Evolutionary conservation across 2,113 vertebrate species (phyloP).

Genomic region (Tretioscincus oriximinensis): DNA sequence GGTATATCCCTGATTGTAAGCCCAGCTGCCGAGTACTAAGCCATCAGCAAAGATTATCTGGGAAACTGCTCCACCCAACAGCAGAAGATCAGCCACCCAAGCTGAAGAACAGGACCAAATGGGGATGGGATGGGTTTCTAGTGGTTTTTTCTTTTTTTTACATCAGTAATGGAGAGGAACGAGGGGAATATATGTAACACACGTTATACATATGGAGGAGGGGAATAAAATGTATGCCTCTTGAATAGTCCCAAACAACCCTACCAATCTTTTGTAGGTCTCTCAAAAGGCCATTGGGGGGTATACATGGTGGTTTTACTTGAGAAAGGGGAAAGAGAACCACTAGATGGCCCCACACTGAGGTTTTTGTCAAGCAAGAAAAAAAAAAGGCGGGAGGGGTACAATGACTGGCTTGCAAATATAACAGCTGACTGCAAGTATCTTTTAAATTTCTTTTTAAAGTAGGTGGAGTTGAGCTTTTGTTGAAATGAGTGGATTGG

Average conservation of each 20-base stretch:
- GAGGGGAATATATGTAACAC: constrained; percentile 4
- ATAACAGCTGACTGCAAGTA: not conserved
- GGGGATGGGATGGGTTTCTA: not conserved
- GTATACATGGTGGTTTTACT: not conserved
- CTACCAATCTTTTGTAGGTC: not conserved
- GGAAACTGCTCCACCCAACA: not conserved
- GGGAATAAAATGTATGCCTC: not conserved
- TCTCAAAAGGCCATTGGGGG: not conserved
- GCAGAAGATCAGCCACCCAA: not conserved
- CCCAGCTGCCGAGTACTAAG: not conserved
- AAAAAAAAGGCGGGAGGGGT: not conserved
- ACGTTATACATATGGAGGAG: not conserved
- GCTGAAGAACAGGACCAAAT: not conserved
- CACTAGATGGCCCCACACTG: not conserved
- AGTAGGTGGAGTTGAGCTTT: not conserved
- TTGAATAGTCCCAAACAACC: not conserved
- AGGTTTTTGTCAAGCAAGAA: not conserved
- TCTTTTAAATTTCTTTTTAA: not conserved
- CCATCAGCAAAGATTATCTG: not conserved
- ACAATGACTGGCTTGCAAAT: not conserved
- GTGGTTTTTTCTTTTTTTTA: not conserved
- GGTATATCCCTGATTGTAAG: not conserved
- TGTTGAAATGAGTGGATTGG: not conserved
- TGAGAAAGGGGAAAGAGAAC: not conserved
- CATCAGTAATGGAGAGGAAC: constrained; percentile 4